These are phyloP conservation scores for Pheosia gnoma DNA, from an alignment of 2,888 invertebrate species.

Conservation along the genomic window DNA sequence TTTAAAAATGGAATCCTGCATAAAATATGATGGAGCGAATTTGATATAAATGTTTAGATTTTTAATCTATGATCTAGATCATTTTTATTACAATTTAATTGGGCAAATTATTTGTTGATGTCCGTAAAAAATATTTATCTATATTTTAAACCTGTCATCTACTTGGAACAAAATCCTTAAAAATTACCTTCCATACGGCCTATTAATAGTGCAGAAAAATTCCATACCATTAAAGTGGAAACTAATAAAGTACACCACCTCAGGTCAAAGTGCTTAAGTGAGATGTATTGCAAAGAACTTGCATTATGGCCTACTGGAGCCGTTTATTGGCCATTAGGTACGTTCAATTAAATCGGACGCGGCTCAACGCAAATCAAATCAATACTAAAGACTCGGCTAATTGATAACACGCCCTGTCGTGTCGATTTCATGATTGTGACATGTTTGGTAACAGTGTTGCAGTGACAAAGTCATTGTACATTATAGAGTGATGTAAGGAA, in stretches of 20 bases:
- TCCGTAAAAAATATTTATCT: no score
- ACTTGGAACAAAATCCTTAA: not conserved
- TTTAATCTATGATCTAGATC: no score
- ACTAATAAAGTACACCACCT: not conserved
- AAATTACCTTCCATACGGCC: not conserved
- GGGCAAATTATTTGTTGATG: no score
- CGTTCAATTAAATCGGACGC: slow-evolving; percentile 50
- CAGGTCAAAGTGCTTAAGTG: not conserved
- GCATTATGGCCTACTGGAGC: not conserved
- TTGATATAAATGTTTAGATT: no score
- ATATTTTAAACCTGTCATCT: not conserved
- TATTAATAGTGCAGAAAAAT: not conserved
- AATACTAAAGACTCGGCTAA: slow-evolving; percentile 55
- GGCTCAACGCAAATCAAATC: slow-evolving; percentile 54
- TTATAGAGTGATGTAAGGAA: slow-evolving; percentile 7
- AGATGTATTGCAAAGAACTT: not conserved
- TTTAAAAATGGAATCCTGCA: not conserved
- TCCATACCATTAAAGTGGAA: not conserved
- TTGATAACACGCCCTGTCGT: slow-evolving; percentile 55
- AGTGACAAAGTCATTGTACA: slow-evolving; percentile 30
- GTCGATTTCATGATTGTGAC: slow-evolving; percentile 43
- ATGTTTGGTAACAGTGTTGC: slow-evolving; percentile 41
- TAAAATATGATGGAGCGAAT: no score
- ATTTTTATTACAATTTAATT: no score
- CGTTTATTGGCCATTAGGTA: slow-evolving; percentile 26